Conservation (phyloP, 1,140 invertebrate species). For the Manduca sexta region DNA sequence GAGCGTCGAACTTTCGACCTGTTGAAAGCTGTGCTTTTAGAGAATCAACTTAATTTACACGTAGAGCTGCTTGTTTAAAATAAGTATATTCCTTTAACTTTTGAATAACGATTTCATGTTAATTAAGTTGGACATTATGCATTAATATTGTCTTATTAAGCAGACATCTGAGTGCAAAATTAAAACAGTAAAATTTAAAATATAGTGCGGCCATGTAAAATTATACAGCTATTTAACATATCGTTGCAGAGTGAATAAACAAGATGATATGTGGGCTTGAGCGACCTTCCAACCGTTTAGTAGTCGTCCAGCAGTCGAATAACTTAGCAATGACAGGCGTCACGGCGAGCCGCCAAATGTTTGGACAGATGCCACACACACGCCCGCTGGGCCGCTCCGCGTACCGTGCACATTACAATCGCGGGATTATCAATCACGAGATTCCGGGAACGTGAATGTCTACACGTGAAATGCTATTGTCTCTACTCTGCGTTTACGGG, state of each 20-base stretch:
- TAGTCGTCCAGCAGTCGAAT: constrained; percentile 24
- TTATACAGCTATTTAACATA: too few species aligned
- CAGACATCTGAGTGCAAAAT: neutral
- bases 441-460: too few species aligned
- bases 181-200: too few species aligned
- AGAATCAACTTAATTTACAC: constrained; percentile 60
- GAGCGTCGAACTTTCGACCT: constrained; percentile 68
- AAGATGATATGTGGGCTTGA: too few species aligned
- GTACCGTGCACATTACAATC: neutral
- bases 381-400: neutral
- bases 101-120: constrained; percentile 3
- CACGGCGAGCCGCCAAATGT: constrained; percentile 28
- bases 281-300: constrained; percentile 13
- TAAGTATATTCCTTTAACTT: constrained; percentile 10
- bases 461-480: too few species aligned
- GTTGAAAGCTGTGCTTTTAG: constrained; percentile 65
- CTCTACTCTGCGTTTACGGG: too few species aligned
- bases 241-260: too few species aligned
- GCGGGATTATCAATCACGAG: neutral
- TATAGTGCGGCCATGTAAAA: too few species aligned
- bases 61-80: constrained; percentile 34
- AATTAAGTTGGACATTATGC: neutral
- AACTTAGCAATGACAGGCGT: constrained; percentile 29
- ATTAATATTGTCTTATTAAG: neutral
- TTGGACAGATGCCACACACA: constrained; percentile 58